These are phyloP conservation scores for Desoria tigrina DNA, from an alignment of 2,888 invertebrate genomes.

Conservation along the genomic window DNA sequence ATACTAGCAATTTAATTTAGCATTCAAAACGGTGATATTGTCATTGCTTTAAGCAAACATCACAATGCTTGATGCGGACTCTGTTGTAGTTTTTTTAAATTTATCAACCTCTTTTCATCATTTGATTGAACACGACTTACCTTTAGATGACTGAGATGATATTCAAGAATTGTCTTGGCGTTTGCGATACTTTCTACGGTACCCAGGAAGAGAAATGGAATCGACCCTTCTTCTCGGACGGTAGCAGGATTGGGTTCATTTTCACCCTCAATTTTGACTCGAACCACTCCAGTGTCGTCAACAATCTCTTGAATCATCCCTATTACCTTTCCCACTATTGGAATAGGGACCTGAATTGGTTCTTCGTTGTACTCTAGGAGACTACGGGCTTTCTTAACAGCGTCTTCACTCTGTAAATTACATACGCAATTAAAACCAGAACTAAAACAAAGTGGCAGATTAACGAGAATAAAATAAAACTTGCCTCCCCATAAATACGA, in stretches of 20 bases:
- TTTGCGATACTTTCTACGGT: slow-evolving; percentile 83
- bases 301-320: slow-evolving; percentile 99
- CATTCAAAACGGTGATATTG: too few relatives aligned
- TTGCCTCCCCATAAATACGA: slow-evolving; percentile 89
- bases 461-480: slow-evolving; percentile 34
- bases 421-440: neutral
- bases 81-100: too few relatives aligned
- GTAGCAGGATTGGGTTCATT: slow-evolving; percentile 90
- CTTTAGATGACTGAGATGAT: slow-evolving; percentile 93
- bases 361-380: slow-evolving; percentile 97
- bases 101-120: too few relatives aligned
- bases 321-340: slow-evolving; percentile 94
- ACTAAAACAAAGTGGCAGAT: neutral
- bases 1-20: too few relatives aligned
- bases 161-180: slow-evolving; percentile 92
- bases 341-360: slow-evolving; percentile 90
- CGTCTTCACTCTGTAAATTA: slow-evolving; percentile 71
- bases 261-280: slow-evolving; percentile 97
- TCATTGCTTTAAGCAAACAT: too few relatives aligned
- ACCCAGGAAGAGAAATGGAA: slow-evolving; percentile 98
- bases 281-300: slow-evolving; percentile 97
- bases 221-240: slow-evolving; percentile 89
- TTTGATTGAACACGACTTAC: too few relatives aligned
- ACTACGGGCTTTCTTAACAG: slow-evolving; percentile 86
- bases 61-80: too few relatives aligned